Conservation (phyloP, 2,797 vertebrate species). For the Typhlichthys eigenmanni region DNA sequence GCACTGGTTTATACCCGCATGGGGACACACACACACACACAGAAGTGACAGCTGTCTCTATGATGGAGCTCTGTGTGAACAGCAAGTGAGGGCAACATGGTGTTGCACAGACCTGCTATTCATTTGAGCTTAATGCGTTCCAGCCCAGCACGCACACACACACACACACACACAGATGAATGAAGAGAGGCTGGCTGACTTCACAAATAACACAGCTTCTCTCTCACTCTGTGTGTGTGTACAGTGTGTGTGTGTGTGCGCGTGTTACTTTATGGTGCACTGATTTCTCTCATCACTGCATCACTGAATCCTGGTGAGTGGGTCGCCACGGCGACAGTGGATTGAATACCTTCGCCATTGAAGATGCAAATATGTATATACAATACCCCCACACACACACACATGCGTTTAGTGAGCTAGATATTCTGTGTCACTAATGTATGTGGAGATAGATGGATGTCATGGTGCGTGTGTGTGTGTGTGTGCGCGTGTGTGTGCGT, state of each 20-base stretch:
- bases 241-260: conserved; percentile 21
- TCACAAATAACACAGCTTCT: conserved; percentile 62
- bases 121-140: conserved; percentile 81
- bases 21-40: conserved; percentile 30
- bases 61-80: conserved; percentile 74
- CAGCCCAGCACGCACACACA: conserved; percentile 68
- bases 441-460: conserved; percentile 88
- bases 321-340: conserved; percentile 48
- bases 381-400: conserved; percentile 20
- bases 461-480: conserved; percentile 89
- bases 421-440: conserved; percentile 79
- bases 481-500: conserved; percentile 90
- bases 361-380: conserved; percentile 47
- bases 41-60: conserved; percentile 77
- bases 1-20: conserved; percentile 22
- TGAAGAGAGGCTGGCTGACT: conserved; percentile 72
- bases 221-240: background rate
- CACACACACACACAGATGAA: conserved; percentile 63
- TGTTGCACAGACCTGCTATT: conserved; percentile 77
- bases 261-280: conserved; percentile 31
- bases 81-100: conserved; percentile 78
- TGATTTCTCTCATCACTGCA: conserved; percentile 39
- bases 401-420: conserved; percentile 41
- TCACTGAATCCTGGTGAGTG: conserved; percentile 53
- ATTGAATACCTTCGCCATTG: conserved; percentile 47